Evolutionary conservation across 2,888 invertebrate species (phyloP), one percentile per base, ranked within the genome.

Genomic region (Muscina levida): DNA sequence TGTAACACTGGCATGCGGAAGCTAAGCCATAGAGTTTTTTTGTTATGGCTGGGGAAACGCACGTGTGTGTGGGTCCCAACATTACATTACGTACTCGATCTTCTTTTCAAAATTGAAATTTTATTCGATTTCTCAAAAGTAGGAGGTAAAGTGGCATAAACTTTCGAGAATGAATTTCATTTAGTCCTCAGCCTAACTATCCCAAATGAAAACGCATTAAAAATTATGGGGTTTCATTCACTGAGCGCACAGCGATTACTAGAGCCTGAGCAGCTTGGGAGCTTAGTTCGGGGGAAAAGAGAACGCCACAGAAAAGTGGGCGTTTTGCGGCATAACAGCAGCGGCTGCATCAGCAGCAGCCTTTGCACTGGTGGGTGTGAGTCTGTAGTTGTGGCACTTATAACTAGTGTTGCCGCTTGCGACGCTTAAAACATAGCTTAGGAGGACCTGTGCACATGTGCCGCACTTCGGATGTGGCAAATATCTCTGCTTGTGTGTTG

Each of bases 81-180:
- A 8, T 31, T 42, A n/a, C n/a, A n/a, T n/a, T n/a, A n/a, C n/a
- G n/a, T n/a, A n/a, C n/a, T 68, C 59, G 59, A 56, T 62, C 56
- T 26, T 44, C 19, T 53, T 77, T 74, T 39, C 53, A 67, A 75
- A 81, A 81, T 81, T 82, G 82, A 82, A 82, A 83, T 85, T 86
- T 85, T 87, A 86, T 87, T 87, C 84, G 87, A 87, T 87, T 86
- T 86, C 85, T 31, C 31, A 31, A 84, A 80, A 87, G 87, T 87
- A 85, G 87, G 87, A 87, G 87, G 87, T 85, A 85, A 74, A 82
- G 81, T 82, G 71, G 82, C 77, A 76, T 74, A 56, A 72, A 68
- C 56, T 72, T 62, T 13, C 71, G 62, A 24, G 19, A 37, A 56
- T 3, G 19, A 26, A 31, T 31, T 68, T 31, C 39, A 42, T 39